Conservation (phyloP, 1,140 invertebrate species). For the Drosophila arawakana region DNA sequence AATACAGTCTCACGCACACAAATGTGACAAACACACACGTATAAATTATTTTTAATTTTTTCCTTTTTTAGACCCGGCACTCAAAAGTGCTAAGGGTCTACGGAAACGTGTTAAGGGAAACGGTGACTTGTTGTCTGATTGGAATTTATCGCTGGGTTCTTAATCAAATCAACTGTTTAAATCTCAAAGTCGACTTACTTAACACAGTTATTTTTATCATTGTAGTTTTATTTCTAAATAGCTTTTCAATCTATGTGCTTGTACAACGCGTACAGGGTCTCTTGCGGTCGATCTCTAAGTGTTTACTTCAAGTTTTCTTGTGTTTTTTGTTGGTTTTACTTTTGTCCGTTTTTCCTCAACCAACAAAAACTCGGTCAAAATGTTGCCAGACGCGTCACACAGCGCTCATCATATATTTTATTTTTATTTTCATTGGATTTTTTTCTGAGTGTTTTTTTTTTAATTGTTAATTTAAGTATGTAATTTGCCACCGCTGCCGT, state of each 20-base stretch:
- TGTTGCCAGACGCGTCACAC: conserved; percentile 54
- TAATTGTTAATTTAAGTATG: conserved; percentile 52
- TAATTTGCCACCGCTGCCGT: conserved; percentile 43
- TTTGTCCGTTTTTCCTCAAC: conserved; percentile 45
- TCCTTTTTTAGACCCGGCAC: background rate
- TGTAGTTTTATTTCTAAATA: too few species aligned
- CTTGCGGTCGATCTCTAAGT: too few species aligned
- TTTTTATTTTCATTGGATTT: conserved; percentile 52
- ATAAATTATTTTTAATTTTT: conserved; percentile 79
- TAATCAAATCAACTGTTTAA: too few species aligned
- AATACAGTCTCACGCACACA: conserved; percentile 6
- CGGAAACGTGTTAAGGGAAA: too few species aligned
- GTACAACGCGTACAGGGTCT: too few species aligned
- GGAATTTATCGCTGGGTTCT: too few species aligned
- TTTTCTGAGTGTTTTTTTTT: conserved; percentile 45
- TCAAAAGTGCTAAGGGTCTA: too few species aligned
- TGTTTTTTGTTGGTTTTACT: conserved; percentile 42
- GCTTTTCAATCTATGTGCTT: too few species aligned
- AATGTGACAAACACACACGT: conserved; percentile 1
- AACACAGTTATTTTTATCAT: too few species aligned
- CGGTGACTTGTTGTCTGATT: too few species aligned
- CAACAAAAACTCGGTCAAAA: conserved; percentile 78
- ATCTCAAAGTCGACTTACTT: too few species aligned
- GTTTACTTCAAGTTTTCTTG: background rate
- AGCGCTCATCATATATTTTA: conserved; percentile 55